phyloP scores from a whole-genome alignment of 2,888 invertebrate species.

The Morpho achilles region DNA sequence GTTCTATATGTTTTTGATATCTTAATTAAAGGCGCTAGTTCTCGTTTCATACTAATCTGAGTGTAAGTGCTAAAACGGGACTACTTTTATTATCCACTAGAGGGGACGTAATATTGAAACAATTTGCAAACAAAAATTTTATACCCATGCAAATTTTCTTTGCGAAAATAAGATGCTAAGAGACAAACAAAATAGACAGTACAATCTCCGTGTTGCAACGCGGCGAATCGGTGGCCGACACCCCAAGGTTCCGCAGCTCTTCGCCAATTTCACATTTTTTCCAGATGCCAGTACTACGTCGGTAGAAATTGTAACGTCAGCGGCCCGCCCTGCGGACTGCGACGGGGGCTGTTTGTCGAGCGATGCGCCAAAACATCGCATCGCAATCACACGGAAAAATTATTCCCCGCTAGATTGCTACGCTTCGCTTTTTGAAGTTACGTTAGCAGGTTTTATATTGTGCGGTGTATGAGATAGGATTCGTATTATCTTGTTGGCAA shows the following conservation, averaged over 20 bases:
- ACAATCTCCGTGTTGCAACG: conserved; percentile 73
- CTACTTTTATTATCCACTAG: conserved; percentile 17
- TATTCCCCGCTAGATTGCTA: conserved; percentile 68
- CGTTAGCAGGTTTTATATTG: conserved; percentile 63
- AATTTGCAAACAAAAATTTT: conserved; percentile 59
- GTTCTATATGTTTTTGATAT: conserved; percentile 14
- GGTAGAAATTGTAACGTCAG: conserved; percentile 68
- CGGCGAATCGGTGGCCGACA: conserved; percentile 66
- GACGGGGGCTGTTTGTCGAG: conserved; percentile 68
- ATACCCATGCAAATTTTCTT: conserved; percentile 63
- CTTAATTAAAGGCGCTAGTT: background rate
- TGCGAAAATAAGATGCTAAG: conserved; percentile 70
- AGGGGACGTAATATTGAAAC: conserved; percentile 40
- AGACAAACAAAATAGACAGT: conserved; percentile 71
- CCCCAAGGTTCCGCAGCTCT: conserved; percentile 60
- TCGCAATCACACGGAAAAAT: conserved; percentile 73
- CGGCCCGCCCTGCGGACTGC: conserved; percentile 66
- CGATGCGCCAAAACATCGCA: conserved; percentile 76
- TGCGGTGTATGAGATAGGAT: conserved; percentile 60
- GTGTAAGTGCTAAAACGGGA: conserved; percentile 8
- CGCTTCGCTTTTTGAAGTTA: conserved; percentile 65
- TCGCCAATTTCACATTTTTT: conserved; percentile 73
- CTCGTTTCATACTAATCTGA: conserved; percentile 15
- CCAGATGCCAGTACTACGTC: conserved; percentile 45
- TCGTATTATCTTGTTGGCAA: conserved; percentile 73